Evolutionary conservation across 1,140 invertebrate genomes (phyloP), one percentile per base, ranked within the genome.

Genomic region (Tetranychus urticae): DNA sequence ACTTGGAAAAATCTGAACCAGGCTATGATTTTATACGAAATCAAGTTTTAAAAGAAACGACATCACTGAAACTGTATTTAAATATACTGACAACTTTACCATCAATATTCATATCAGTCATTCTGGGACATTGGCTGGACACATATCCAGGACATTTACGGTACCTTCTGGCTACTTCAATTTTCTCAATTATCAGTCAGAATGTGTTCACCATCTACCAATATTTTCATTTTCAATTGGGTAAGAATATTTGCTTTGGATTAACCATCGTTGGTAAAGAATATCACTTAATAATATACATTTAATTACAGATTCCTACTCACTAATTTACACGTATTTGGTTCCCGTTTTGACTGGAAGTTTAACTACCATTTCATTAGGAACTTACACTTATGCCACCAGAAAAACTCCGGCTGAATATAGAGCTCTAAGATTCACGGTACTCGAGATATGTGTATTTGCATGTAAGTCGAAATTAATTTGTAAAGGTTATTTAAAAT

Each of bases 371-470:
- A 10, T 42, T 6, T 5, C 39, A 42, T 6, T 10, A 6, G 39
- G 39, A 42, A 10, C 39, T 10, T 42, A 6, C n/a, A 52, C 50
- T 2, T 52, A 52, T 23, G 50, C 31, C 8, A n/a, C 31, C 2
- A 12, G 50, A 13, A 31, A 52, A 6, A 52, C n/a, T n/a, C 50
- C 50, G 0, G 7, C n/a, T 2, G 7, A 52, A n/a, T 59, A 33
- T 6, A 23, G 61, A 56, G 37, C 57, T 31, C 37, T 48, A 0
- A 33, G 61, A 59, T 62, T 62, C 50, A 56, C 57, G 14, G 48
- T 58, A 37, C 31, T 62, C 10, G 61, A 42, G 39, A 42, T 42
- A 62, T 52, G 34, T 62, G 33, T 48, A 37, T n/a, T 59, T 62
- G 33, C 58, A 57, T 46, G 48, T 62, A 14, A 34, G 55, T 62